Conservation (phyloP, 2,113 vertebrate species). For the Pitta sordida region DNA sequence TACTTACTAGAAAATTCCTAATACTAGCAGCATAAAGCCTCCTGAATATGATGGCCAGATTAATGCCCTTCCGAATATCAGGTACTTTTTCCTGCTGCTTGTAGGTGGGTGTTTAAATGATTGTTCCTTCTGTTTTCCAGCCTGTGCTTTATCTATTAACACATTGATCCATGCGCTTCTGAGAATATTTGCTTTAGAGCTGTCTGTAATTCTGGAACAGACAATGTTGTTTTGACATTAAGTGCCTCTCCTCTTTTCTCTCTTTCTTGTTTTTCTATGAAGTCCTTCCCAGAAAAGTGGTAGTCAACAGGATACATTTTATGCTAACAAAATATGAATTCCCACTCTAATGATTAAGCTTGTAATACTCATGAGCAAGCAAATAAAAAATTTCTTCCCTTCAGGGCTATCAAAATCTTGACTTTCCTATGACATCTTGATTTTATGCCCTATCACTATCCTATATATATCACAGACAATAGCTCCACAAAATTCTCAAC, state of each 20-base stretch:
- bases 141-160: not conserved
- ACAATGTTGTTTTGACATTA: not conserved
- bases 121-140: not conserved
- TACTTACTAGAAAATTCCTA: not conserved
- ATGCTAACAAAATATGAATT: not conserved
- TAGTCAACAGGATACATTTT: not conserved
- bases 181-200: not conserved
- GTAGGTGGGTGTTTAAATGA: not conserved
- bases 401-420: not conserved
- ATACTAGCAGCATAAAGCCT: not conserved
- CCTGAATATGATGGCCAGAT: not conserved
- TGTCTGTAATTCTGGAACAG: not conserved
- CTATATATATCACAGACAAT: not conserved
- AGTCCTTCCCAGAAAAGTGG: not conserved
- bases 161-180: not conserved
- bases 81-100: not conserved
- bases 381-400: not conserved
- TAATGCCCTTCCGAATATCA: not conserved
- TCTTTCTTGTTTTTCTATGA: not conserved
- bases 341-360: not conserved
- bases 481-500: not conserved
- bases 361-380: not conserved
- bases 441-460: not conserved
- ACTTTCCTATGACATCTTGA: not conserved
- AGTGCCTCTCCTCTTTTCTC: not conserved